These are phyloP conservation scores for Astyanax mexicanus DNA, from an alignment of 2,797 vertebrate species.

Conservation along the genomic window DNA sequence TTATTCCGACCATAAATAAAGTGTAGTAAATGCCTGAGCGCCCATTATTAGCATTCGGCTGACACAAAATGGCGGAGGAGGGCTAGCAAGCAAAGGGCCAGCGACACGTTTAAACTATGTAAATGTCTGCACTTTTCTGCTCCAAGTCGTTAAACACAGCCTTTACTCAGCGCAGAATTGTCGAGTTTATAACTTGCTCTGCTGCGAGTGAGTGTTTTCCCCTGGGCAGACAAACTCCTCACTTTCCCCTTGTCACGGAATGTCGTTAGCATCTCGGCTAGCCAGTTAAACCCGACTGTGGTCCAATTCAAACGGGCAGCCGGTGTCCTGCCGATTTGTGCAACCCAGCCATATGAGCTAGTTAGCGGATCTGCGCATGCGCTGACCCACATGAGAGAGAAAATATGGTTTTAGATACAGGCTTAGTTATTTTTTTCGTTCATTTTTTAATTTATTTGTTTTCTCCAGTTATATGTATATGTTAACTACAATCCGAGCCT, in stretches of 20 bases:
- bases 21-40: slow-evolving; percentile 81
- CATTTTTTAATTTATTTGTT: too few species aligned
- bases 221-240: slow-evolving; percentile 74
- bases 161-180: slow-evolving; percentile 58
- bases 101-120: slow-evolving; percentile 86
- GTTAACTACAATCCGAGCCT: too few species aligned
- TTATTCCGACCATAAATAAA: slow-evolving; percentile 83
- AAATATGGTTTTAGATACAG: too few species aligned
- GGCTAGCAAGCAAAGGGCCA: slow-evolving; percentile 87
- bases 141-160: slow-evolving; percentile 68
- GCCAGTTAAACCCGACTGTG: slow-evolving; percentile 64
- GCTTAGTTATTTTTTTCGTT: too few species aligned
- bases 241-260: slow-evolving; percentile 89
- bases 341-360: too few species aligned
- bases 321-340: too few species aligned
- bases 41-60: slow-evolving; percentile 88
- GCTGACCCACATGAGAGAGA: too few species aligned
- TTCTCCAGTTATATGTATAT: too few species aligned
- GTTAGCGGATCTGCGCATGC: too few species aligned
- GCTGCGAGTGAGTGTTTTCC: slow-evolving; percentile 76
- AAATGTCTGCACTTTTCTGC: slow-evolving; percentile 79
- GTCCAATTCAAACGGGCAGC: slow-evolving; percentile 67
- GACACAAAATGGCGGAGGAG: slow-evolving; percentile 87
- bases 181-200: slow-evolving; percentile 67
- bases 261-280: slow-evolving; percentile 71